Evolutionary conservation across 2,888 invertebrate genomes (phyloP).

Genomic region (Scelioninae gen. 2): DNA sequence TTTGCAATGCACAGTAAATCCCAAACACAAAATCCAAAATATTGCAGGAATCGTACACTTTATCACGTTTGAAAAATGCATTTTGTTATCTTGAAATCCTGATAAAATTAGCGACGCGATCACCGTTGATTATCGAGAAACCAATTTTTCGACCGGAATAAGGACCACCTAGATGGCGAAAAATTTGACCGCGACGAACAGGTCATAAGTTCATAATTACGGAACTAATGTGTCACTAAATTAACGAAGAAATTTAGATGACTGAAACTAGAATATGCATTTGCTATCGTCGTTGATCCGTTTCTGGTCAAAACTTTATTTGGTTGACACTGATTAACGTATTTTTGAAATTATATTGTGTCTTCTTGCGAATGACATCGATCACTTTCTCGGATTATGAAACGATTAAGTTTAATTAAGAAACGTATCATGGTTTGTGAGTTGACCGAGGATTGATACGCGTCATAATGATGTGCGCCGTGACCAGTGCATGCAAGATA

Average conservation of each 20-base stretch:
- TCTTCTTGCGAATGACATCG: slow-evolving; percentile 40
- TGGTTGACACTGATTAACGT: slow-evolving; percentile 41
- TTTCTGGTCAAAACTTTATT: slow-evolving; percentile 25
- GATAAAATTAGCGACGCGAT: slow-evolving; percentile 31
- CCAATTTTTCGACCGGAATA: slow-evolving; percentile 47
- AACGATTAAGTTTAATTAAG: slow-evolving; percentile 54
- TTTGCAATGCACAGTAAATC: slow-evolving; percentile 9
- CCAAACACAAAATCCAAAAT: slow-evolving; percentile 39
- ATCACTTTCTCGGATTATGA: slow-evolving; percentile 54
- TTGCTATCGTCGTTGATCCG: slow-evolving; percentile 33
- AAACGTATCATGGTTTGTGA: slow-evolving; percentile 40
- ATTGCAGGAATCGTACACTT: slow-evolving; percentile 2
- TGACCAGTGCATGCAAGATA: slow-evolving; percentile 55
- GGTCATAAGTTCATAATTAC: slow-evolving; percentile 70
- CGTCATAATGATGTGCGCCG: slow-evolving; percentile 40
- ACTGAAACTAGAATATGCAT: slow-evolving; percentile 54
- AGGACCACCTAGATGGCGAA: slow-evolving; percentile 63
- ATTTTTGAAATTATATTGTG: slow-evolving; percentile 41
- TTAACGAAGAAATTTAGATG: slow-evolving; percentile 65
- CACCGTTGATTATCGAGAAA: slow-evolving; percentile 27
- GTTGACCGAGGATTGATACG: slow-evolving; percentile 47
- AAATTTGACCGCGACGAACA: slow-evolving; percentile 63
- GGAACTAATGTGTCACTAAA: slow-evolving; percentile 66
- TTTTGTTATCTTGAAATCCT: slow-evolving; percentile 43
- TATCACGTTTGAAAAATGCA: slow-evolving; percentile 35